A percentile compares a stretch with the other conserved stretches of the same genome.
phyloP scores from a whole-genome alignment of 2,888 invertebrate genomes.

The Andrena bucephala region DNA sequence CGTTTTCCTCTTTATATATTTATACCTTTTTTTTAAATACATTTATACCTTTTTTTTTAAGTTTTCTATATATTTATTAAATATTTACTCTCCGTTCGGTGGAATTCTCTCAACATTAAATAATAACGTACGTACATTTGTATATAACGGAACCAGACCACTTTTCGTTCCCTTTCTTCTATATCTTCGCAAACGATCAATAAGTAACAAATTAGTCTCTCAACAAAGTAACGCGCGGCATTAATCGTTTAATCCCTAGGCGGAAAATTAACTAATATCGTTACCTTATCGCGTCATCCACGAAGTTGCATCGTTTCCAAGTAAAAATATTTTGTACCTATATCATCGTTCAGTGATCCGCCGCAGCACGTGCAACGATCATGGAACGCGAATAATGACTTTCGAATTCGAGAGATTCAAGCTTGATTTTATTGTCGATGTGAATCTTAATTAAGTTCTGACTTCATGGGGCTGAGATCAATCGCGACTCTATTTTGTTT shows the following conservation, averaged over 20 bases:
- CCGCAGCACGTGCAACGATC: slow-evolving; percentile 66
- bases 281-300: slow-evolving; percentile 15
- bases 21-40: slow-evolving; percentile 63
- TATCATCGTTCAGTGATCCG: slow-evolving; percentile 61
- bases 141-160: slow-evolving; percentile 61
- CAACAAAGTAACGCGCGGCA: slow-evolving; percentile 62
- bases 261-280: slow-evolving; percentile 48
- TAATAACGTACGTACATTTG: slow-evolving; percentile 68
- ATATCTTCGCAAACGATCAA: slow-evolving; percentile 67
- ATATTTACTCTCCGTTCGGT: slow-evolving; percentile 70
- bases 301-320: slow-evolving; percentile 17
- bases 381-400: slow-evolving; percentile 50
- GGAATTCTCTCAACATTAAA: slow-evolving; percentile 77
- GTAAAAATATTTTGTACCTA: slow-evolving; percentile 58
- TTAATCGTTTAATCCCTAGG: slow-evolving; percentile 44
- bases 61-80: slow-evolving; percentile 53
- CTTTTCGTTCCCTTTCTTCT: slow-evolving; percentile 31
- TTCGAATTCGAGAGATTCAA: slow-evolving; percentile 19
- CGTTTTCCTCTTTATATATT: slow-evolving; percentile 71
- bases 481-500: background rate
- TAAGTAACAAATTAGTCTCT: slow-evolving; percentile 64
- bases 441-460: background rate
- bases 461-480: slow-evolving; percentile 11
- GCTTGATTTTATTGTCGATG: slow-evolving; percentile 3
- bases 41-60: slow-evolving; percentile 62